Conservation (phyloP, 2,888 invertebrate genomes). For the Nomada lathburiana region DNA sequence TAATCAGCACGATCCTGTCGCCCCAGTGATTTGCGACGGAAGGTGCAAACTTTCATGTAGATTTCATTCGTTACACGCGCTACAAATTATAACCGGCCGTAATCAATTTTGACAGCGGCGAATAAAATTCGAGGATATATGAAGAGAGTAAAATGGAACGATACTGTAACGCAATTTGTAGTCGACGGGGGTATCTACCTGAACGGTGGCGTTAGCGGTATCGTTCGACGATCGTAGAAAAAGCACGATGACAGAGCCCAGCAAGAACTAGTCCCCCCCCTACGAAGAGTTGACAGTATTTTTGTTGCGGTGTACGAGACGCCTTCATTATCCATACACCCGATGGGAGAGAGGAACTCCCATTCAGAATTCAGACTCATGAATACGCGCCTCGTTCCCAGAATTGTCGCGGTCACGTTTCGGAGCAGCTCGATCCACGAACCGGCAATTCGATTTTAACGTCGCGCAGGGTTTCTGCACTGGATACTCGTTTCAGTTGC, state of each 20-base stretch:
- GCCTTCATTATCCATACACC: conserved; percentile 81
- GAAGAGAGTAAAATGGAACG: conserved; percentile 11
- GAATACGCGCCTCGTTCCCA: conserved; percentile 72
- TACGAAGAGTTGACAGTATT: conserved; percentile 78
- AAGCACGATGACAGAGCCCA: conserved; percentile 69
- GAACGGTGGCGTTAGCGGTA: conserved; percentile 69
- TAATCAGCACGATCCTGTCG: conserved; percentile 31
- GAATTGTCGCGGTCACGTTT: conserved; percentile 59
- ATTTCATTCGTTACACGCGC: neutral
- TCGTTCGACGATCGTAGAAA: conserved; percentile 75
- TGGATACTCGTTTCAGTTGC: neutral
- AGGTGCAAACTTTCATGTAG: conserved; percentile 10
- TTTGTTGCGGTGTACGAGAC: conserved; percentile 77
- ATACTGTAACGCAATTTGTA: conserved; percentile 80
- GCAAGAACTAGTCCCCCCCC: conserved; percentile 66
- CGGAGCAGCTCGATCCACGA: neutral
- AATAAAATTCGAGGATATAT: neutral
- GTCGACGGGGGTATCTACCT: conserved; percentile 73
- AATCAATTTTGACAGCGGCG: neutral
- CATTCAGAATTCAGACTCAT: conserved; percentile 80
- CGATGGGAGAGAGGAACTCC: conserved; percentile 68
- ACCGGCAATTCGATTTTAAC: conserved; percentile 42
- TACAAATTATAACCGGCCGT: too few species aligned
- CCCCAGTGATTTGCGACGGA: neutral
- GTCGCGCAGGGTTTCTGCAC: conserved; percentile 7